A percentile compares a stretch with the other conserved stretches of the same genome.
These are phyloP conservation scores for Carassius gibelio DNA, from an alignment of 2,113 vertebrate species.

Conservation along the genomic window DNA sequence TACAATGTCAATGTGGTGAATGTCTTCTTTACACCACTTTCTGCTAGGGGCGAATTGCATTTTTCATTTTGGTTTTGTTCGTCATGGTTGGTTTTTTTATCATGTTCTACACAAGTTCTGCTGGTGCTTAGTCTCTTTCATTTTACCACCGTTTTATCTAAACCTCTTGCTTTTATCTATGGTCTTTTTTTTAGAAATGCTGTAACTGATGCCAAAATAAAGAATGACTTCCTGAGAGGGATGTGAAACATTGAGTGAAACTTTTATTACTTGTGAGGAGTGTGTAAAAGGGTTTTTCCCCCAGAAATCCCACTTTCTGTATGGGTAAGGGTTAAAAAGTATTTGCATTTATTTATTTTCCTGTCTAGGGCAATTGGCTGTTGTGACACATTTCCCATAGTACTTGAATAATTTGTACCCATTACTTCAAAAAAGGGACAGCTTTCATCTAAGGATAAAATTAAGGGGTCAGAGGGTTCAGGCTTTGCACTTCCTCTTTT, in stretches of 20 bases:
- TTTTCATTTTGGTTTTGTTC: background rate
- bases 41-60: background rate
- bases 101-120: background rate
- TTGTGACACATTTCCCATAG: conserved; percentile 42
- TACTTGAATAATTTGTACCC: background rate
- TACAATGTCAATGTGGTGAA: background rate
- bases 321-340: conserved; percentile 28
- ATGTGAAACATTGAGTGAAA: conserved; percentile 13
- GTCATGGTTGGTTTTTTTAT: background rate
- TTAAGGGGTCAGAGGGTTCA: background rate
- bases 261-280: conserved; percentile 6
- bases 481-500: conserved; percentile 3
- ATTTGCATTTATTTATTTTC: background rate
- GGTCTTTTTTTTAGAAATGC: conserved; percentile 27
- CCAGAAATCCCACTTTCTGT: conserved; percentile 54
- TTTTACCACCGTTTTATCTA: background rate
- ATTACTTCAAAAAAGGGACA: background rate
- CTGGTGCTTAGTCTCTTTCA: background rate
- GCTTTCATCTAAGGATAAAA: background rate
- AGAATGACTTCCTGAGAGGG: conserved; percentile 24
- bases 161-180: background rate
- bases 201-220: conserved; percentile 20
- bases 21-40: background rate
- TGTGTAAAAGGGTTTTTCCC: conserved; percentile 9
- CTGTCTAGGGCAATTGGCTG: conserved; percentile 44